Evolutionary conservation across 2,113 vertebrate genomes (phyloP), one percentile per base, ranked within the genome.

Genomic region (Calypte anna): DNA sequence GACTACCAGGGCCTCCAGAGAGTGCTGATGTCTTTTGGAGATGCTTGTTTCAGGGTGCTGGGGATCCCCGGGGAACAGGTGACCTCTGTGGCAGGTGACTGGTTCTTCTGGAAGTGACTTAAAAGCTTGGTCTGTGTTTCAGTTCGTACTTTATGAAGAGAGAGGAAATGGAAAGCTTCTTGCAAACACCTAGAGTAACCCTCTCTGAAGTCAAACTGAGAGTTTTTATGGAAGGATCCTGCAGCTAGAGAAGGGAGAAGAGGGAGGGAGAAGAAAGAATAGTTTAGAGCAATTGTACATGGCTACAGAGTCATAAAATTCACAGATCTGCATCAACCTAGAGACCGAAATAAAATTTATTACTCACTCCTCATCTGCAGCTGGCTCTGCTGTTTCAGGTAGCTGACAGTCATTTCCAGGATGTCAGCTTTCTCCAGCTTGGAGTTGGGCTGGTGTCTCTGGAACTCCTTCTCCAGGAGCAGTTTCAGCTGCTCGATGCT

Each of bases 401-500:
- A 98, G 78, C 92, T 92, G 66, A 98, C 97, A 0, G 98, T 59
- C 96, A 97, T 58, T 9, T 98, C 97, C 31, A 98, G 81, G 81
- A 98, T 94, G 81, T 98, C 98, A 0, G 98, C 98, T 79, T 98
- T 98, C 89, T 97, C 97, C 88, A 98, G 96, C 86, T 98, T 97
- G 58, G 97, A 96, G 40, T 95, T 96, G 54, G 97, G 96, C 75
- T 97, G 97, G 75, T 95, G 95, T 6, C 95, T 77, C 63, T 97
- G 96, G 40, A 98, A 96, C 51, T 98, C 95, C 38, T 96, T 94
- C 82, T 97, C 95, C 57, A 98, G 96, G 7, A 98, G 92, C 46
- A 86, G 23, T 43, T 98, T 99, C 30, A 99, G 97, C 90, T 98
- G 98, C 79, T 98, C 98, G 8, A 99, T 98, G 97, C 98, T 98